Conservation (phyloP, 2,797 vertebrate species). For the Rhinatrema bivittatum region DNA sequence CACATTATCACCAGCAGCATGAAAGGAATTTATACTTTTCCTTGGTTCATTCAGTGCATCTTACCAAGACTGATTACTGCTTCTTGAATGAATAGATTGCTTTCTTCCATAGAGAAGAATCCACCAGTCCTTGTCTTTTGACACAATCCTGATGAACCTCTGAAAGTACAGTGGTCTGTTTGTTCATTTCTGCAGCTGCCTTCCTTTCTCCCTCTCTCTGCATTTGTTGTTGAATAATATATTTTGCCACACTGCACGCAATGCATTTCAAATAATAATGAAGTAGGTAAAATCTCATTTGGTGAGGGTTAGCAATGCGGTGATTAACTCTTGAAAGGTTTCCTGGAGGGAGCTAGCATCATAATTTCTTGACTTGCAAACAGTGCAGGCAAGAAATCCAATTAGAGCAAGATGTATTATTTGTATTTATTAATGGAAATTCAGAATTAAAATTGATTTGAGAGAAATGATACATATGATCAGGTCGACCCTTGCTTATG, state of each 20-base stretch:
- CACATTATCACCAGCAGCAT: slow-evolving; percentile 30
- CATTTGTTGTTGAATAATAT: neutral
- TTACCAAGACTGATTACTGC: slow-evolving; percentile 32
- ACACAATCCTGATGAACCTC: slow-evolving; percentile 11
- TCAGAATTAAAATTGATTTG: too few species aligned
- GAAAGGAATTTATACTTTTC: slow-evolving; percentile 42
- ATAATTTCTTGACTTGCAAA: too few species aligned
- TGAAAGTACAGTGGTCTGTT: neutral
- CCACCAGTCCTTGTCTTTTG: neutral
- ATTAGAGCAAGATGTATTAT: neutral
- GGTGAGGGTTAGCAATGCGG: slow-evolving; percentile 8
- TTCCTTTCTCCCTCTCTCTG: slow-evolving; percentile 14
- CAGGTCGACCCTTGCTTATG: too few species aligned
- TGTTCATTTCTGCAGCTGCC: slow-evolving; percentile 18
- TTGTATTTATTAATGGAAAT: too few species aligned
- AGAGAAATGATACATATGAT: too few species aligned
- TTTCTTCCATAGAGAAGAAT: too few species aligned
- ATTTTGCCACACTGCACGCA: neutral
- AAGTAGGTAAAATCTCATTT: slow-evolving; percentile 18
- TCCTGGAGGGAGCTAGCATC: too few species aligned
- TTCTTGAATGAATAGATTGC: slow-evolving; percentile 34
- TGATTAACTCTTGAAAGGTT: slow-evolving; percentile 13
- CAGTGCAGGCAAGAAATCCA: too few species aligned
- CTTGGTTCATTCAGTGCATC: slow-evolving; percentile 32
- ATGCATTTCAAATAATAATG: slow-evolving; percentile 1